phyloP scores from a whole-genome alignment of 2,888 invertebrate genomes.

The Nemurella pictetii region DNA sequence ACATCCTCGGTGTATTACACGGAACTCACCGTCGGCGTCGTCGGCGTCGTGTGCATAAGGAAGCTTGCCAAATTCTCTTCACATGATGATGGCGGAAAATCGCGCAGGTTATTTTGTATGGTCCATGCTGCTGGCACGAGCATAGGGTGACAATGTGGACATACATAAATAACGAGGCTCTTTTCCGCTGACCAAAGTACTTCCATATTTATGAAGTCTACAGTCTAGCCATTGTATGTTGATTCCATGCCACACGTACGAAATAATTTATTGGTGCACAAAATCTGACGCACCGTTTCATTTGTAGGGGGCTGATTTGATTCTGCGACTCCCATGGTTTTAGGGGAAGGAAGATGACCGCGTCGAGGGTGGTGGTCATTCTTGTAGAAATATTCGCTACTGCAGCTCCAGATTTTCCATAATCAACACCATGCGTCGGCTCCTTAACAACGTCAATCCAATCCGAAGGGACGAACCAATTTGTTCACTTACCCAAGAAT shows the following conservation, averaged over 20 bases:
- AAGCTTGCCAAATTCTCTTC: background rate
- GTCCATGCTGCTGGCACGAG: background rate
- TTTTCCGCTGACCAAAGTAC: background rate
- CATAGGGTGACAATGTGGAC: background rate
- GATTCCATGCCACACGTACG: background rate
- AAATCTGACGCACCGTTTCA: background rate
- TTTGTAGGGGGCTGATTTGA: background rate
- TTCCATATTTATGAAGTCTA: background rate
- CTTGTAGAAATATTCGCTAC: background rate
- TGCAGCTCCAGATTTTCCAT: background rate
- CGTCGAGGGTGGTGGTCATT: background rate
- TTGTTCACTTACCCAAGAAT: background rate
- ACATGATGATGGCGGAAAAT: background rate
- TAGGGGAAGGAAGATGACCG: background rate
- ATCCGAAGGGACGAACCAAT: background rate
- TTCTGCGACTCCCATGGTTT: background rate
- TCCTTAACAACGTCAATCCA: background rate
- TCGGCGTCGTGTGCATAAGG: background rate
- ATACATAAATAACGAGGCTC: background rate
- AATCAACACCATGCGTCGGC: background rate
- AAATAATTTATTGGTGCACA: background rate
- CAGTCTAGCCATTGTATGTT: background rate
- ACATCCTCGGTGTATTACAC: background rate
- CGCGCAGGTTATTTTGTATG: background rate
- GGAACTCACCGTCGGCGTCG: background rate